Base-by-base conservation (phyloP, 1,140 invertebrate genomes). In the Aphaenogaster floridana region DNA sequence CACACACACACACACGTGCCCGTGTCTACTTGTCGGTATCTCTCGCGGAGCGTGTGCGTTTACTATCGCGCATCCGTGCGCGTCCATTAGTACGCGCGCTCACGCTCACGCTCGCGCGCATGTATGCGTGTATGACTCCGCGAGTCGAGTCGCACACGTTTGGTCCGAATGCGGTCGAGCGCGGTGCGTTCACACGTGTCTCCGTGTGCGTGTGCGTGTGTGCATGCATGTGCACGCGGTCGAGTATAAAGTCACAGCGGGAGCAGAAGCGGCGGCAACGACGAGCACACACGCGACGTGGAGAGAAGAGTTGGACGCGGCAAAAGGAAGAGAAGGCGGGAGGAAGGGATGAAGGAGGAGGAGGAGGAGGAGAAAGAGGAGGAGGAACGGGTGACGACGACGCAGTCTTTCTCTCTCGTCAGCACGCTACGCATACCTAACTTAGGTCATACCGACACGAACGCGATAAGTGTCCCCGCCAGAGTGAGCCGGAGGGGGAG, bases 381-480 rank as follows among this genome's bases (percentile, higher is more conserved):
- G 13, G 68, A 89, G 57, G 52, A 54, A 48, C 28, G 39, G 39
- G 71, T 36, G 76, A 68, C 72, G 48, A 57, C 57, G 80, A 69
- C 66, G 64, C 39, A 9, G n/a, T 84, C 68, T 34, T 61, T 84
- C 80, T 76, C 50, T 87, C 74, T 86, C 54, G 64, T 78, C 50
- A 81, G 83, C 76, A 76, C 69, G 80, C 52, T 36, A 81, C 72
- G 87, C 90, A 91, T 91, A 91, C 88, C 90, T 89, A 91, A 91
- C 90, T 91, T 86, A 54, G 88, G 87, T 92, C 90, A 86, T 88
- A 86, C 90, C 90, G 72, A 61, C 91, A 83, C 86, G 86, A 84
- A 80, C 64, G 88, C 83, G 92, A 93, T 93, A 93, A 93, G 92
- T 92, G 91, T 92, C 89, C 86, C 89, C 64, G 88, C 78, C 80